Evolutionary conservation across 2,113 vertebrate species (phyloP).

Genomic region (Callithrix jacchus): DNA sequence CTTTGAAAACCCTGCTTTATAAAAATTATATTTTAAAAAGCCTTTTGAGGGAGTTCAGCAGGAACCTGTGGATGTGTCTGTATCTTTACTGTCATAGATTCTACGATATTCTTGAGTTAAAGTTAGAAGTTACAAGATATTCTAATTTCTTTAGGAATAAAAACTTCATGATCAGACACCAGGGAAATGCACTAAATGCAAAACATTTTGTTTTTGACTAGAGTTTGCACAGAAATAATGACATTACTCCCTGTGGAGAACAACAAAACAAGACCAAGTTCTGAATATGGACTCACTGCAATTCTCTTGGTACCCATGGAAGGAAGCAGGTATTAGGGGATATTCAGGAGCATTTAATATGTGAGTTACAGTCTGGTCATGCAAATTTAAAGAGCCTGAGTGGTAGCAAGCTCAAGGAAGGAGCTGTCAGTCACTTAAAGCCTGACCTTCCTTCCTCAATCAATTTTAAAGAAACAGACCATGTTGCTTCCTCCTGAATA

Average conservation of each 20-base stretch:
- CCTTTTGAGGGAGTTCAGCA: background rate
- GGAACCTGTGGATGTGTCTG: background rate
- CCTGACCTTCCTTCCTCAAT: background rate
- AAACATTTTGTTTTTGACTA: background rate
- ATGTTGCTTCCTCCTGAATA: background rate
- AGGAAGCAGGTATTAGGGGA: background rate
- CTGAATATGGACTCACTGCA: background rate
- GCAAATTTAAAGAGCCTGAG: no score
- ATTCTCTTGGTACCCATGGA: background rate
- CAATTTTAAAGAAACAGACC: background rate
- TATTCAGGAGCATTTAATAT: background rate
- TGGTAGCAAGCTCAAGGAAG: background rate
- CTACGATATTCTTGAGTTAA: background rate
- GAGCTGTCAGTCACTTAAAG: background rate
- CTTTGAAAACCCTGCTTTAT: background rate
- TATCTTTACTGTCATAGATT: background rate
- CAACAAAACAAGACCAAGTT: background rate
- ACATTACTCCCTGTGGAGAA: background rate
- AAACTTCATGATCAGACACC: background rate
- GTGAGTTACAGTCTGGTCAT: background rate
- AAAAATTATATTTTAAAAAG: background rate
- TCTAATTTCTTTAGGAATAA: background rate
- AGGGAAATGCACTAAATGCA: background rate
- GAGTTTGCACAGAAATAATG: background rate
- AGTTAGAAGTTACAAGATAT: background rate